Base-by-base conservation (phyloP, 2,113 vertebrate genomes). In the Stigmatopora argus region DNA sequence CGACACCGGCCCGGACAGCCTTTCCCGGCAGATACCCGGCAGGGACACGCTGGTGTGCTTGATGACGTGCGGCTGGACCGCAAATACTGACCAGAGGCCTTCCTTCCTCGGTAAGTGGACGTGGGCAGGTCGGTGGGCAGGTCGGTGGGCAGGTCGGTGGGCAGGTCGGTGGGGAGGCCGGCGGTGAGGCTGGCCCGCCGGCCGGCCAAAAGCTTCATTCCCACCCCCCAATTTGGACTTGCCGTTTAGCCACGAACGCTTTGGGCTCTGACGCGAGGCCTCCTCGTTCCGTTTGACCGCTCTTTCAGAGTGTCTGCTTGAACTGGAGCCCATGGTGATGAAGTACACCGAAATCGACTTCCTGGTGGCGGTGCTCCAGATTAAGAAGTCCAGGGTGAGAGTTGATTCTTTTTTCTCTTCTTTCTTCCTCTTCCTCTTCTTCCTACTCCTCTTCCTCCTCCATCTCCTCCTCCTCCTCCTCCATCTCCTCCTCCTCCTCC, bases 241-340 rank as follows among this genome's bases (percentile, higher is more conserved):
- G 1, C 26, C 26, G 2, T 31, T 31, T 31, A 1, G 26, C 26
- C 26, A 3, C 26, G 2, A 31, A 31, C 2, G 26, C 26, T 31
- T 31, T 31, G 26, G 26, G 26, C 26, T 31, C 26, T 31, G 26
- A 31, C 26, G 26, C 26, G 26, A 31, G 26, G 18, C 34, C 10
- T 26, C 3, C 73, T 76, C 58, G 26, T 31, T 31, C 2, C 26
- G 2, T 31, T 31, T 31, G 1, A 1, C 26, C 65, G 19, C 2
- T 19, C 2, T 77, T 69, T 68, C 67, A 88, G 86, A 76, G 75
- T 98, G 95, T 78, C 86, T 99, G 66, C 92, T 96, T 78, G 94
- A 97, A 65, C 89, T 99, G 85, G 96, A 99, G 85, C 95, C 96
- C 65, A 89, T 95, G 86, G 74, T 99, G 73, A 90, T 92, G 80